Conservation (phyloP, 2,888 invertebrate genomes). For the Drosophila glabriapex region DNA sequence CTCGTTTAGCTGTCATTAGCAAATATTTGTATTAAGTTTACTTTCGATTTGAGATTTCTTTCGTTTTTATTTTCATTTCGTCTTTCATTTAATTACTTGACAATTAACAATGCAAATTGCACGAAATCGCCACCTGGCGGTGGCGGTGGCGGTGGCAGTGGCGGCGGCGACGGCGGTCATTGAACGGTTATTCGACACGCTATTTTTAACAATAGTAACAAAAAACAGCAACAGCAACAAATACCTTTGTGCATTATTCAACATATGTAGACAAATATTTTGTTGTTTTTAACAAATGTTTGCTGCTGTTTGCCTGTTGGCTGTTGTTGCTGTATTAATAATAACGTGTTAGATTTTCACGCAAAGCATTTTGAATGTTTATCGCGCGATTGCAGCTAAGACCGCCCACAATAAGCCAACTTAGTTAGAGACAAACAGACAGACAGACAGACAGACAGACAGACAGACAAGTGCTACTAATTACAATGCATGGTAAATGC, state of each 20-base stretch:
- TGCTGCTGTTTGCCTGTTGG: neutral
- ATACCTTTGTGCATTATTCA: slow-evolving; percentile 46
- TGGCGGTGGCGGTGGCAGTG: slow-evolving; percentile 22
- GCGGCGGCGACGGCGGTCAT: slow-evolving; percentile 40
- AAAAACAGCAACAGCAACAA: slow-evolving; percentile 18
- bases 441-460: slow-evolving; percentile 20
- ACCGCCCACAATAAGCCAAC: slow-evolving; percentile 28
- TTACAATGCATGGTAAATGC: slow-evolving; percentile 67
- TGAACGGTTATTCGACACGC: slow-evolving; percentile 53
- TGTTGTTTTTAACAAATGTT: neutral
- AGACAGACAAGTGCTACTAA: slow-evolving; percentile 55
- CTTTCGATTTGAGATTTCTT: slow-evolving; percentile 37
- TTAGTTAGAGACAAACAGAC: neutral
- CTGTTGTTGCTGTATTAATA: slow-evolving; percentile 30
- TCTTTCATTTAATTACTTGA: slow-evolving; percentile 49
- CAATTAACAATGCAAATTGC: slow-evolving; percentile 74
- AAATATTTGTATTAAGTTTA: slow-evolving; percentile 32
- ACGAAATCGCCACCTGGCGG: slow-evolving; percentile 55
- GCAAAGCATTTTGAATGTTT: slow-evolving; percentile 52
- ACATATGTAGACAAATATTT: slow-evolving; percentile 53
- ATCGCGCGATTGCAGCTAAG: slow-evolving; percentile 16
- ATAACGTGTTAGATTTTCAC: slow-evolving; percentile 69
- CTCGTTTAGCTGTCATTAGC: slow-evolving; percentile 51
- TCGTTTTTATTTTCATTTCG: slow-evolving; percentile 28
- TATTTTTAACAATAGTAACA: slow-evolving; percentile 23